Conservation (phyloP, 2,888 invertebrate species). For the Brachypterus glaber region DNA sequence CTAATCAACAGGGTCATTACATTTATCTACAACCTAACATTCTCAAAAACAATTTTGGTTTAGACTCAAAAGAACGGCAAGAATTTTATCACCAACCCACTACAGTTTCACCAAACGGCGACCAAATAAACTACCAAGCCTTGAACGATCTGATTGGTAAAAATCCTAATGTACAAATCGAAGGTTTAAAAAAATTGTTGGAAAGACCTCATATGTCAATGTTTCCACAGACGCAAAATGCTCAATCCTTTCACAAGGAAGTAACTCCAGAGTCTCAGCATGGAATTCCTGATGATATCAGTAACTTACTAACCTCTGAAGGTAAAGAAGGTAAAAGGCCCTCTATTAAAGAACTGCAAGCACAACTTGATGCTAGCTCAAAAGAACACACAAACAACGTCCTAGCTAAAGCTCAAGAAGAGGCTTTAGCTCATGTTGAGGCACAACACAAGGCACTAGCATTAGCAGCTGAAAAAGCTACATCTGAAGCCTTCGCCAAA, state of each 20-base stretch:
- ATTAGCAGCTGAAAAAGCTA: constrained; percentile 16
- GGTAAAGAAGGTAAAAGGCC: constrained; percentile 8
- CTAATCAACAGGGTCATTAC: constrained; percentile 16
- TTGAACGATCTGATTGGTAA: constrained; percentile 44
- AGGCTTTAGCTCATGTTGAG: constrained; percentile 30
- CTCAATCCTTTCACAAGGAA: no score
- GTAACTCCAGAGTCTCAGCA: no score
- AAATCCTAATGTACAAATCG: constrained; percentile 43
- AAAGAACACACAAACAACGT: constrained; percentile 27
- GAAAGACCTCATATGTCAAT: constrained; percentile 18
- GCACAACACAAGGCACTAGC: constrained; percentile 31
- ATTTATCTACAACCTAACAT: constrained; percentile 24
- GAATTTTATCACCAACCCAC: constrained; percentile 15
- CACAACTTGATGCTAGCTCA: constrained; percentile 31
- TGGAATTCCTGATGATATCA: not conserved
- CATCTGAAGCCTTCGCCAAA: constrained; percentile 22
- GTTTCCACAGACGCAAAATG: not conserved
- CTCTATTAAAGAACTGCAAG: constrained; percentile 27
- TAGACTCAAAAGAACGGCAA: constrained; percentile 11
- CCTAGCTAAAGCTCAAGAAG: constrained; percentile 29
- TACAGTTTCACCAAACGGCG: constrained; percentile 11
- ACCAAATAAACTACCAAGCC: constrained; percentile 23
- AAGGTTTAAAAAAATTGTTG: constrained; percentile 43
- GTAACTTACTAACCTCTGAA: not conserved
- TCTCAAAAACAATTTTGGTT: constrained; percentile 18